These are phyloP conservation scores for Melanotaenia boesemani DNA, from an alignment of 2,797 vertebrate genomes.

Conservation along the genomic window DNA sequence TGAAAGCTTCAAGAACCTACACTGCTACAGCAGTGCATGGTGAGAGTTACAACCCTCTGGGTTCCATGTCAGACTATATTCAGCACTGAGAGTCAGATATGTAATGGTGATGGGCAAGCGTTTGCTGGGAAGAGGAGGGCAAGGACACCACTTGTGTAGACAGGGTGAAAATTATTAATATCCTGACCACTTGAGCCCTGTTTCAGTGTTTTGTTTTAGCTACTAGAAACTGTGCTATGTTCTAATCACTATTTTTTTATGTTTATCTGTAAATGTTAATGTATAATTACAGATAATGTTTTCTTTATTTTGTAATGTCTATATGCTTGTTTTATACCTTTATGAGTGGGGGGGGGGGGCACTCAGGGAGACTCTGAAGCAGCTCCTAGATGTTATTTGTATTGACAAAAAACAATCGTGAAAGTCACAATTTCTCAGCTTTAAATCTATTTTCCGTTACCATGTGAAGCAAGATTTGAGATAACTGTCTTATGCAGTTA, in stretches of 20 bases:
- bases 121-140: constrained; percentile 34
- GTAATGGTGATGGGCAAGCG: constrained; percentile 37
- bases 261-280: not conserved
- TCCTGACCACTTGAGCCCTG: not conserved
- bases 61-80: constrained; percentile 23
- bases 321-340: not conserved
- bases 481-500: constrained; percentile 11
- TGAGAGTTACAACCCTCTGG: constrained; percentile 33
- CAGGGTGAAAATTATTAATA: not conserved
- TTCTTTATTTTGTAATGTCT: not conserved
- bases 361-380: not conserved
- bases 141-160: constrained; percentile 20
- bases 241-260: not conserved
- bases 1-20: constrained; percentile 46
- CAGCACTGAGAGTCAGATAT: constrained; percentile 31
- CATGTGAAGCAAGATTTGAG: constrained; percentile 10
- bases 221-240: not conserved
- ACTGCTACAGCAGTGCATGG: constrained; percentile 12
- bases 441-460: constrained; percentile 37
- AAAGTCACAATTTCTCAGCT: constrained; percentile 6
- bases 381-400: not conserved
- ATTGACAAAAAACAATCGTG: not conserved
- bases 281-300: not conserved
- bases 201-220: not conserved
- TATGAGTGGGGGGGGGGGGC: too few species aligned